phyloP scores from a whole-genome alignment of 2,113 vertebrate species.

The Cyanistes caeruleus region DNA sequence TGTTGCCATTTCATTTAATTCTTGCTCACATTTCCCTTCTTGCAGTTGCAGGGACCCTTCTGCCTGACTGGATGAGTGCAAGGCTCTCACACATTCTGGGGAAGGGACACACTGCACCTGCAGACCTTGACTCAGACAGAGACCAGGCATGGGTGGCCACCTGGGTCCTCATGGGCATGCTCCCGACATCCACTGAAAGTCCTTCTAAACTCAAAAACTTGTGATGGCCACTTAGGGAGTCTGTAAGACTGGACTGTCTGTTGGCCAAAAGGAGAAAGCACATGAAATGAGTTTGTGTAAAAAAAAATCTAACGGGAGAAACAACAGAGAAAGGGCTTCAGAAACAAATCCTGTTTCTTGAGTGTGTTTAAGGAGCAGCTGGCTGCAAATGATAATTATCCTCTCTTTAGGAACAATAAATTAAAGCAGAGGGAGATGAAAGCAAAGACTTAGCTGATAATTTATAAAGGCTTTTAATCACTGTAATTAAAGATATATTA shows the following conservation, averaged over 20 bases:
- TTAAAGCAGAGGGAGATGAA: conserved; percentile 15
- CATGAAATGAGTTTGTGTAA: not conserved
- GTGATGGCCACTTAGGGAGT: not conserved
- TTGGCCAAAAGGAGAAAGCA: not conserved
- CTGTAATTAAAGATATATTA: conserved; percentile 14
- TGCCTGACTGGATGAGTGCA: not conserved
- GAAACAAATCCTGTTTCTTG: not conserved
- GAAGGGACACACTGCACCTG: not conserved
- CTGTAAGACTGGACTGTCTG: not conserved
- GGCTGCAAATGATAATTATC: not conserved
- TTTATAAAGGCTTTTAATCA: conserved; percentile 1
- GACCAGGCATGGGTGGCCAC: not conserved
- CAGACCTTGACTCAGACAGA: not conserved
- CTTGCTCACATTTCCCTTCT: not conserved
- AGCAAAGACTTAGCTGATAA: not conserved
- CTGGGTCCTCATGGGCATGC: not conserved
- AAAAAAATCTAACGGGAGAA: not conserved
- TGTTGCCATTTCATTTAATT: not conserved
- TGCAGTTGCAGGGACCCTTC: not conserved
- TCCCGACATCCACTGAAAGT: not conserved
- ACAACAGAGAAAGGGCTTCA: not conserved
- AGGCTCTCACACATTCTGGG: not conserved
- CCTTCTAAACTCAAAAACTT: not conserved
- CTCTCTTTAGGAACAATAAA: conserved; percentile 28
- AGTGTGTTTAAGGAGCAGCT: not conserved